Base-by-base conservation (phyloP, 2,888 invertebrate species). In the Agrochola litura region DNA sequence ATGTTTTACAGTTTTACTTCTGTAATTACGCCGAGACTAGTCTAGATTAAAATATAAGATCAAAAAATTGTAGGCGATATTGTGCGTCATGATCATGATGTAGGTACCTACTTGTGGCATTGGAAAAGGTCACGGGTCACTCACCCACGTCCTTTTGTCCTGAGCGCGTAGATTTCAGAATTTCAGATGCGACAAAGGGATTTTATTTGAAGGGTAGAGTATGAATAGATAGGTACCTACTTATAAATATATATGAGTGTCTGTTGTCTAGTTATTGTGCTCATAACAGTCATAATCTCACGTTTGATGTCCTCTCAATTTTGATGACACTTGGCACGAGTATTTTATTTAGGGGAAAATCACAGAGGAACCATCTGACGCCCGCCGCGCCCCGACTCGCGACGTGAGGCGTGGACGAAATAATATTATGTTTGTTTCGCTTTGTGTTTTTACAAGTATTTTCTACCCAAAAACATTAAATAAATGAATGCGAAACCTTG, bases 121-220 rank as follows among this genome's bases (percentile, higher is more conserved):
- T 65, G 12, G 16, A 60, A 77, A 77, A 78, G 78, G 78, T 78
- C 73, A 73, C 43, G n/a, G 78, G 49, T 77, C 65, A 54, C 43
- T 25, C 58, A 37, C 65, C 65, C 43, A 60, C 78, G 65, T 37
- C 22, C 58, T 78, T 73, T 73, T 43, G 25, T 37, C 52, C 65
- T 43, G 8, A n/a, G 52, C 12, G 43, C 64, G 72, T 30, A 70
- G 16, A 30, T 65, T 71, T 30, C 49, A 58, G 30, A 64, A 54
- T 77, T 77, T 52, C 63, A 71, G 56, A 64, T 56, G 41, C 6
- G 46, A 64, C 64, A 30, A 64, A 63, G 16, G 19, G 8, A 41
- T 63, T 37, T 61, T 61, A 61, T 68, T 61, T 37, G 22, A 37
- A 74, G 25, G n/a, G n/a, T 52, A 52, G 16, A 52, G 12, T 56